These are phyloP conservation scores for Brachyalestes nurse DNA, from an alignment of 2,797 vertebrate genomes.

Conservation along the genomic window DNA sequence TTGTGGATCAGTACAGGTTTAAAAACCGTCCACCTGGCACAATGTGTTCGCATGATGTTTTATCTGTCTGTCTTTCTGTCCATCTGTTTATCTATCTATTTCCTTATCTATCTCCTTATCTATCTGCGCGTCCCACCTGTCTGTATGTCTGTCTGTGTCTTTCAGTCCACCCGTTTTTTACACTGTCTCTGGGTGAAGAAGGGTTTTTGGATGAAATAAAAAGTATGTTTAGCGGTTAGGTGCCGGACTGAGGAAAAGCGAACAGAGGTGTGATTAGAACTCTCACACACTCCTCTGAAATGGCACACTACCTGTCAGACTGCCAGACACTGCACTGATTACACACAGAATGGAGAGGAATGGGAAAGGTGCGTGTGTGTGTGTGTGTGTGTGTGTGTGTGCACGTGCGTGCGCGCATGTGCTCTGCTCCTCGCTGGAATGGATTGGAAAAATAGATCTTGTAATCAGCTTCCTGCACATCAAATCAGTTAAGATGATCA, in stretches of 20 bases:
- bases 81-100: background rate
- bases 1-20: too few relatives aligned
- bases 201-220: constrained; percentile 9
- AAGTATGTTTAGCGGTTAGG: constrained; percentile 34
- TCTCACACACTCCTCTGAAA: constrained; percentile 36
- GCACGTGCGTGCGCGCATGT: background rate
- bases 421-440: background rate
- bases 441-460: constrained; percentile 18
- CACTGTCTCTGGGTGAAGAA: background rate
- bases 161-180: background rate
- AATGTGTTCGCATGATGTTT: too few relatives aligned
- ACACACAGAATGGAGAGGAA: background rate
- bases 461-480: constrained; percentile 29
- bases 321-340: constrained; percentile 19
- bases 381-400: background rate
- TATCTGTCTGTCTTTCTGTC: background rate
- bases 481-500: constrained; percentile 34
- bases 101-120: too few relatives aligned
- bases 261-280: constrained; percentile 48
- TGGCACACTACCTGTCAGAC: constrained; percentile 50
- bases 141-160: background rate
- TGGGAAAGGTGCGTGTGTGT: background rate
- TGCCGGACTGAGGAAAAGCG: constrained; percentile 7
- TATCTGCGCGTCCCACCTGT: background rate
- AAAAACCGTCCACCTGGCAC: too few relatives aligned